A percentile compares a stretch with the other conserved stretches of the same genome.
Evolutionary conservation across 2,797 vertebrate genomes (phyloP).

Genomic region (Darevskia mixta): DNA sequence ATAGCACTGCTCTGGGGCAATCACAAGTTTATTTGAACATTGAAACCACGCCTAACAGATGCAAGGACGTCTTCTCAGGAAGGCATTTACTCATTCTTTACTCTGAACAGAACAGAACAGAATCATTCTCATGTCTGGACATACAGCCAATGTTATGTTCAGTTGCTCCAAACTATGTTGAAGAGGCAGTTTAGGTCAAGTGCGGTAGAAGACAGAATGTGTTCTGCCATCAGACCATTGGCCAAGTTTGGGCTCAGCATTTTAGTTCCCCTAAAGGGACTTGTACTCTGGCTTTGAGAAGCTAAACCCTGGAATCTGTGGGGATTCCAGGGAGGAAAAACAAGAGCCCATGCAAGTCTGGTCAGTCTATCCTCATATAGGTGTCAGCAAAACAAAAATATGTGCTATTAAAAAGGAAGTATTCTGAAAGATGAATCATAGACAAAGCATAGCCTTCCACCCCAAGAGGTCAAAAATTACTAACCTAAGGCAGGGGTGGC

Average conservation of each 20-base stretch:
- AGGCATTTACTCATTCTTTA: background rate
- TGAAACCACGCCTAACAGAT: background rate
- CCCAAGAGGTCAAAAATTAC: background rate
- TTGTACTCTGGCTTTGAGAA: no score
- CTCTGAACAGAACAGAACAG: background rate
- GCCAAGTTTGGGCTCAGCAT: background rate
- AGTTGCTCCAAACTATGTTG: background rate
- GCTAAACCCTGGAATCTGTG: no score
- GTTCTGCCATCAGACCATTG: background rate
- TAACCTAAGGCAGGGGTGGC: background rate
- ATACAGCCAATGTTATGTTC: background rate
- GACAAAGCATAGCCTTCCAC: background rate
- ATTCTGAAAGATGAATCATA: background rate
- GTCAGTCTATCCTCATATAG: background rate
- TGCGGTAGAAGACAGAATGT: background rate
- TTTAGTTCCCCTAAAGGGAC: no score
- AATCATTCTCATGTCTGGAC: background rate
- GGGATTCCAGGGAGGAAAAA: no score
- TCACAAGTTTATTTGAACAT: no score
- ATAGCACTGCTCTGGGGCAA: background rate
- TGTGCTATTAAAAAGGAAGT: background rate
- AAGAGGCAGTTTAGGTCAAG: background rate
- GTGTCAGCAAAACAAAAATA: background rate
- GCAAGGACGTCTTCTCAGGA: background rate
- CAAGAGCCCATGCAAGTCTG: background rate